A percentile compares a stretch with the other conserved stretches of the same genome.
Evolutionary conservation across 2,888 invertebrate species (phyloP).

Genomic region (Stenolophus ochropezus): DNA sequence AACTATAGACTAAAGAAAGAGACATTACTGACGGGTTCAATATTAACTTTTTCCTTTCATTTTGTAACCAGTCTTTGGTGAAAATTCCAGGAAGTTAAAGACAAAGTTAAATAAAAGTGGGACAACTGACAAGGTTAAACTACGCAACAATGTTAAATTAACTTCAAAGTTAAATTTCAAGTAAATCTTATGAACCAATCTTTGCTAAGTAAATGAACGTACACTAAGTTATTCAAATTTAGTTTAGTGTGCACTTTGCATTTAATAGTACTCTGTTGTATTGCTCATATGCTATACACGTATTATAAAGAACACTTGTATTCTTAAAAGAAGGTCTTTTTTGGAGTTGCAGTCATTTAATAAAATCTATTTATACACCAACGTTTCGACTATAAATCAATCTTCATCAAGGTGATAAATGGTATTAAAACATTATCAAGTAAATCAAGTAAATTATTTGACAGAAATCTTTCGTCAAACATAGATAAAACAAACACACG

Average conservation of each 20-base stretch:
- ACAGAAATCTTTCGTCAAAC: too few relatives aligned
- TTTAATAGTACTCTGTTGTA: background rate
- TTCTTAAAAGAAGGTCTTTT: too few relatives aligned
- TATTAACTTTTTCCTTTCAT: background rate
- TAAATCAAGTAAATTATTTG: too few relatives aligned
- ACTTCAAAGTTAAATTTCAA: conserved; percentile 7
- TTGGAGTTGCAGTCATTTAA: too few relatives aligned
- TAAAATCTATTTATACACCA: too few relatives aligned
- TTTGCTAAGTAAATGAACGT: conserved; percentile 6
- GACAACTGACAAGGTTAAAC: conserved; percentile 9
- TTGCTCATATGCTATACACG: background rate
- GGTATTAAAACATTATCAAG: too few relatives aligned
- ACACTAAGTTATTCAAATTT: background rate
- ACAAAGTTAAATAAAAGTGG: conserved; percentile 5
- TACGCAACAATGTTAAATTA: conserved; percentile 4
- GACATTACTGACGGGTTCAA: background rate
- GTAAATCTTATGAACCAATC: conserved; percentile 10
- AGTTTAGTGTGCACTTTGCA: background rate
- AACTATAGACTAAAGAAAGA: background rate
- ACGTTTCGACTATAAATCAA: too few relatives aligned
- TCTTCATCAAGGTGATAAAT: too few relatives aligned
- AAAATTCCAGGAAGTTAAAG: background rate
- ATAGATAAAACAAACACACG: too few relatives aligned
- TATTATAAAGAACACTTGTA: background rate
- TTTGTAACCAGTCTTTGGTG: background rate